A percentile compares a stretch with the other conserved stretches of the same genome.
Conservation (phyloP, 2,888 invertebrate species). For the Diarsia rubi region DNA sequence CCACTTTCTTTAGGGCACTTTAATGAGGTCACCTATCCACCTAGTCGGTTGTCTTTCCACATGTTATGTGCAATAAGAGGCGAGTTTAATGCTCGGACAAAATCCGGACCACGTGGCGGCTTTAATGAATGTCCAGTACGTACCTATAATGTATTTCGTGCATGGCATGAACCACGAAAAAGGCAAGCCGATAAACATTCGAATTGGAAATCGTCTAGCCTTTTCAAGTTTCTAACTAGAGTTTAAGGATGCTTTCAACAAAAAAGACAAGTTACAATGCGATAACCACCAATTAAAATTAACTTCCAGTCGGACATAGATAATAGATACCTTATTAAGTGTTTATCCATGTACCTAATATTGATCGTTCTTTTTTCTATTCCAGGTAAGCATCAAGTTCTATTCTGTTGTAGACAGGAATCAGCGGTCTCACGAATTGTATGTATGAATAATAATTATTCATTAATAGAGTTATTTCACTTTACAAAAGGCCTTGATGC, state of each 20-base stretch:
- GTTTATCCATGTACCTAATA: slow-evolving; percentile 17
- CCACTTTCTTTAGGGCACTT: no score
- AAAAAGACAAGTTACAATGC: slow-evolving; percentile 35
- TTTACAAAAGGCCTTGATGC: not conserved
- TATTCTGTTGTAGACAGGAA: slow-evolving; percentile 24
- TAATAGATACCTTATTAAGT: slow-evolving; percentile 33
- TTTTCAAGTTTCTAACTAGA: slow-evolving; percentile 18
- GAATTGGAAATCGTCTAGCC: slow-evolving; percentile 12
- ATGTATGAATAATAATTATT: slow-evolving; percentile 47
- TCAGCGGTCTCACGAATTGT: slow-evolving; percentile 28
- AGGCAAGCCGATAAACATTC: not conserved
- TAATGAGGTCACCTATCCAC: no score
- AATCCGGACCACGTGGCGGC: not conserved
- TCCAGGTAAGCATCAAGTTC: slow-evolving; percentile 67
- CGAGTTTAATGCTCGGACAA: no score
- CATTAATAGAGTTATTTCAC: not conserved
- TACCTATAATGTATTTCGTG: no score
- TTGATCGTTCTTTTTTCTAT: slow-evolving; percentile 59
- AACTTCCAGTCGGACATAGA: slow-evolving; percentile 42
- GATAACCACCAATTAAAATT: slow-evolving; percentile 33
- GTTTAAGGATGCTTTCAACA: slow-evolving; percentile 29
- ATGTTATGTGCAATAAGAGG: no score
- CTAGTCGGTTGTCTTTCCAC: no score
- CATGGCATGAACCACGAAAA: not conserved
- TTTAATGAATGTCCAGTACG: not conserved